phyloP scores from a whole-genome alignment of 1,140 invertebrate species.

The Orussus abietinus region DNA sequence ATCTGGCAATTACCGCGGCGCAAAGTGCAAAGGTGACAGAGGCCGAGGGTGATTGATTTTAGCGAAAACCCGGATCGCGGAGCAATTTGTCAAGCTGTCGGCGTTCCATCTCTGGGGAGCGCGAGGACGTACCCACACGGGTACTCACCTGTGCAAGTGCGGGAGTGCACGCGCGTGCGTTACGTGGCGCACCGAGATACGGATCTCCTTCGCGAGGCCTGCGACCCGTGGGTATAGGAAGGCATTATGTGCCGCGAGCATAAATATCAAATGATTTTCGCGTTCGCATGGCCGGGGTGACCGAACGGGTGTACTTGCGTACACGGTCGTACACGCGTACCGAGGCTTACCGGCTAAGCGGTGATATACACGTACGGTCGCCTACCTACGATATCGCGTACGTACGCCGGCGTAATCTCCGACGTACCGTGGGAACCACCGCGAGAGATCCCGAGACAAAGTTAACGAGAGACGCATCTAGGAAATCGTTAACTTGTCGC shows the following conservation, averaged over 20 bases:
- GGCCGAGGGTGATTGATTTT: conserved; percentile 48
- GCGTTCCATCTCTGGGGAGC: conserved; percentile 31
- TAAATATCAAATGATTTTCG: background rate
- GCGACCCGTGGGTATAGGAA: background rate
- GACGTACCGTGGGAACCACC: too few relatives aligned
- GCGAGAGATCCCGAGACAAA: too few relatives aligned
- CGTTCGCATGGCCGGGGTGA: background rate
- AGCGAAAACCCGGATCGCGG: conserved; percentile 49
- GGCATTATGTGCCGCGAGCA: background rate
- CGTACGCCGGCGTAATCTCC: too few relatives aligned
- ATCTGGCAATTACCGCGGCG: conserved; percentile 27
- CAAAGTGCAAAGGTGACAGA: conserved; percentile 39
- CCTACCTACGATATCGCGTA: too few relatives aligned
- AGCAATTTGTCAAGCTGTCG: conserved; percentile 51
- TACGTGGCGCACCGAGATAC: conserved; percentile 32
- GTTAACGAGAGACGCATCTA: too few relatives aligned
- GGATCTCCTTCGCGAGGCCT: conserved; percentile 21
- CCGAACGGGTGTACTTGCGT: too few relatives aligned
- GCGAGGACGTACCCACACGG: conserved; percentile 20
- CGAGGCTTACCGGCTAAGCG: too few relatives aligned
- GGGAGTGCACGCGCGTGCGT: background rate
- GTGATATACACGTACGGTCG: too few relatives aligned
- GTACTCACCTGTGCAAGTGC: background rate
- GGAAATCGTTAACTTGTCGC: too few relatives aligned
- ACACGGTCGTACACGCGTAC: too few relatives aligned